Base-by-base conservation (phyloP, 2,888 invertebrate species). In the Caenorhabditis imperialis region DNA sequence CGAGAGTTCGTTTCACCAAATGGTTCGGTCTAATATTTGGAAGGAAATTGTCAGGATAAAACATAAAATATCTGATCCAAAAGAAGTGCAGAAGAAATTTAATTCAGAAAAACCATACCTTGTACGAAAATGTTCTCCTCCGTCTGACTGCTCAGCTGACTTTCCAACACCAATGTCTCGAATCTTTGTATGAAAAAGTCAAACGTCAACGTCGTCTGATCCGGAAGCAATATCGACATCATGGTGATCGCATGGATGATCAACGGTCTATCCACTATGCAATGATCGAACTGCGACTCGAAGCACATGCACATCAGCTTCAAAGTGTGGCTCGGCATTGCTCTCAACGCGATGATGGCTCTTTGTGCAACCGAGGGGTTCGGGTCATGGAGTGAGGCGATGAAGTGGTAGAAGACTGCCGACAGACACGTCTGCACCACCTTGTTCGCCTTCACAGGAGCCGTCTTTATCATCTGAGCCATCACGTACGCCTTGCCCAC, bases 201-300 rank as follows among this genome's bases (percentile, higher is more conserved):
- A 97, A 99, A 99, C 0, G 93, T 92, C 16, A 99, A 91, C 70
- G 98, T 94, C 85, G 92, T 92, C 47, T 96, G 91, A 89, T 96
- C 94, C 82, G 93, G 93, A 30, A 98, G 91, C 33, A 94, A 93
- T 88, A 95, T 96, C 88, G 96, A 94, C 6, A 99, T 91, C 88
- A 97, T 94, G 89, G 95, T 95, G 58, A 99, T 92, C 1, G 95
- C 94, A 89, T 97, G 96, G 40, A 99, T 91, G 30, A 99, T 94
- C 92, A 98, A 94, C 0, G 97, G 96, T 40, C 99, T 92, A 89
- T 99, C 99, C 71, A 94, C 93, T 73, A 97, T 95, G 76, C 98
- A 96, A 73, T 94, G 92, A 91, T 99, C 99, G 90, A 99, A 99
- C 90, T 99, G 98, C 0, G 94, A 94, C 91, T 99, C 98, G 90